These are phyloP conservation scores for Callithrix jacchus DNA, from an alignment of 2,113 vertebrate species.

Conservation along the genomic window DNA sequence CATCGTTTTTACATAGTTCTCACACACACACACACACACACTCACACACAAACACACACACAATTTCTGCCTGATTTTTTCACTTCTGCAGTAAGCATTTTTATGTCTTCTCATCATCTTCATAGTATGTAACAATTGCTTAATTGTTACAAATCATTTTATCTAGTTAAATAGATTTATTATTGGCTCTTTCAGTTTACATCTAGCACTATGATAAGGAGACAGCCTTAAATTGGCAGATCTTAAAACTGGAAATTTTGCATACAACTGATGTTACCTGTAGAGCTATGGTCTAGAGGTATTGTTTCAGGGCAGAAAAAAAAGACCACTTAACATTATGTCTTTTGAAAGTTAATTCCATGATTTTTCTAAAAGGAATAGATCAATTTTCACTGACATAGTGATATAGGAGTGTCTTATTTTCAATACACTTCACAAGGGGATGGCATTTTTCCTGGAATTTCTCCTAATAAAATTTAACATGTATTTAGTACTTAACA, in stretches of 20 bases:
- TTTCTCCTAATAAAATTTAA: background rate
- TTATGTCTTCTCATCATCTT: background rate
- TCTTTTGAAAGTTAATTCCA: background rate
- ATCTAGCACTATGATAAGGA: background rate
- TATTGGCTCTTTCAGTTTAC: background rate
- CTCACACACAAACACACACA: background rate
- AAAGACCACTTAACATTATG: background rate
- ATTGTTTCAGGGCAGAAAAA: background rate
- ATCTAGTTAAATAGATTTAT: background rate
- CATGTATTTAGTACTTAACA: background rate
- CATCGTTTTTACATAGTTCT: background rate
- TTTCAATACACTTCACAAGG: background rate
- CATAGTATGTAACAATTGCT: background rate
- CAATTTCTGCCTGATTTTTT: background rate
- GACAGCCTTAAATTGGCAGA: too few species aligned
- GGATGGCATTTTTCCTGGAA: background rate
- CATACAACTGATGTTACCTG: too few species aligned
- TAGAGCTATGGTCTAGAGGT: background rate
- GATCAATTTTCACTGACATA: background rate
- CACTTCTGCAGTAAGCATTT: background rate
- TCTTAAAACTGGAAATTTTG: too few species aligned
- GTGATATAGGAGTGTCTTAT: background rate
- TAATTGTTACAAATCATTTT: background rate
- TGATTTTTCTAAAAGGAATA: background rate
- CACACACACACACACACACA: background rate